A percentile compares a stretch with the other conserved stretches of the same genome.
Evolutionary conservation across 1,140 invertebrate species (phyloP).

Genomic region (Rhagoletis pomonella): DNA sequence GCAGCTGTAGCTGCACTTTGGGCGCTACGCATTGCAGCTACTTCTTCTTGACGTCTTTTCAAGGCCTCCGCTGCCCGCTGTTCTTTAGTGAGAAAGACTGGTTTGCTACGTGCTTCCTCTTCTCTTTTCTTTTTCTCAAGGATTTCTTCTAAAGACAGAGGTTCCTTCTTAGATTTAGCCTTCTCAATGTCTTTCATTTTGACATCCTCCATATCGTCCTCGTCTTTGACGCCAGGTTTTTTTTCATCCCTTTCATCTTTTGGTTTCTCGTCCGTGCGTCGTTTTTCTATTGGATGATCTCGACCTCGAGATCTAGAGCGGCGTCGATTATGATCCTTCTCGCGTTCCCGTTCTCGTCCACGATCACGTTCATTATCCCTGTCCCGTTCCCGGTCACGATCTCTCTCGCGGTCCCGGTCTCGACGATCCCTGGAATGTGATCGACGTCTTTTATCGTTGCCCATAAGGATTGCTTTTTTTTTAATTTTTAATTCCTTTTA

Average conservation of each 20-base stretch:
- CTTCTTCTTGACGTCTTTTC: constrained; percentile 90
- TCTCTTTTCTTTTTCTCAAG: constrained; percentile 97
- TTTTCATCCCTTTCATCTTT: constrained; percentile 56
- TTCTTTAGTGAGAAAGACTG: constrained; percentile 97
- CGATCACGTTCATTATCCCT: constrained; percentile 57
- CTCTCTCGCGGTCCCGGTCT: constrained; percentile 66
- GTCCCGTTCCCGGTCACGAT: constrained; percentile 64
- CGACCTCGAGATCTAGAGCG: constrained; percentile 74
- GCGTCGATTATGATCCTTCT: constrained; percentile 55
- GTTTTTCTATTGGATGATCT: constrained; percentile 64
- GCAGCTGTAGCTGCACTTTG: constrained; percentile 60
- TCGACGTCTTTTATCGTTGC: constrained; percentile 76
- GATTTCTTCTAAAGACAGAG: constrained; percentile 96
- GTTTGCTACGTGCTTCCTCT: constrained; percentile 93
- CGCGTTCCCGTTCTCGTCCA: constrained; percentile 66
- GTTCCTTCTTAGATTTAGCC: constrained; percentile 83
- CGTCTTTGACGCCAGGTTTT: constrained; percentile 21
- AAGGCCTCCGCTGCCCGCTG: constrained; percentile 93
- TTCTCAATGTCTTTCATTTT: constrained; percentile 70
- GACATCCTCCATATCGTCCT: constrained; percentile 42
- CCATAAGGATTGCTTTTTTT: constrained; percentile 66
- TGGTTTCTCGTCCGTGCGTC: constrained; percentile 57
- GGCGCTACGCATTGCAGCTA: constrained; percentile 78
- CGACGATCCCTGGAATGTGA: constrained; percentile 76
- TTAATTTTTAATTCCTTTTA: not conserved